A percentile compares a stretch with the other conserved stretches of the same genome.
These are phyloP conservation scores for Etheostoma perlongum DNA, from an alignment of 2,797 vertebrate species.

Conservation along the genomic window DNA sequence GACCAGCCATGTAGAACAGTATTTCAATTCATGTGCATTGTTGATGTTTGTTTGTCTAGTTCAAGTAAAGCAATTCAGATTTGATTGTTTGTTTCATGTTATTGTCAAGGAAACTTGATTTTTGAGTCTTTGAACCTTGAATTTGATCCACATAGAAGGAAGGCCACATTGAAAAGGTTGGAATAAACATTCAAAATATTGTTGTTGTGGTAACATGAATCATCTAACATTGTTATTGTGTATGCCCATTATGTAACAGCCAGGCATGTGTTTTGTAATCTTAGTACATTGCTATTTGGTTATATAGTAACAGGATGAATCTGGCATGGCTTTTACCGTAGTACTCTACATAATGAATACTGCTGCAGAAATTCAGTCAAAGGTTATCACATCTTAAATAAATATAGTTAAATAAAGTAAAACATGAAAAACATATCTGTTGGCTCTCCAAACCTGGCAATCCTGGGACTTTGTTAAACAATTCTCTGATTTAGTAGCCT, in stretches of 20 bases:
- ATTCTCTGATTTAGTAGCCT: too few relatives aligned
- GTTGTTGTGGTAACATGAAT: conserved; percentile 41
- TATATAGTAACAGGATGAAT: conserved; percentile 16
- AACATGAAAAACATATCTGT: too few relatives aligned
- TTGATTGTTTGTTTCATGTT: conserved; percentile 13
- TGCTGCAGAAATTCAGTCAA: background rate
- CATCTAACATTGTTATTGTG: conserved; percentile 18
- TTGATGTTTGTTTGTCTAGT: conserved; percentile 48
- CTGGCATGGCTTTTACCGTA: background rate
- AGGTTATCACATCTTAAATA: background rate
- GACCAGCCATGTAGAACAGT: conserved; percentile 38
- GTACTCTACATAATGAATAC: conserved; percentile 8
- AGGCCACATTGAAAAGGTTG: background rate
- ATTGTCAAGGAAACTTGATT: conserved; percentile 33
- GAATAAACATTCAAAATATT: conserved; percentile 35
- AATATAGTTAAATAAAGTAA: too few relatives aligned
- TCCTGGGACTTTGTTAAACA: too few relatives aligned
- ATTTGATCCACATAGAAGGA: conserved; percentile 16
- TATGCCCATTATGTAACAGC: conserved; percentile 35
- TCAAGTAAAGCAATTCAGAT: conserved; percentile 40
- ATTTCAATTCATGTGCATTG: conserved; percentile 41
- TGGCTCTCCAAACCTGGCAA: too few relatives aligned
- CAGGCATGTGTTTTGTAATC: conserved; percentile 22
- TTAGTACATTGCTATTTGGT: conserved; percentile 6
- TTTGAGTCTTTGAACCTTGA: conserved; percentile 34